These are phyloP conservation scores for Maccullochella peelii DNA, from an alignment of 2,113 vertebrate species.

Conservation along the genomic window DNA sequence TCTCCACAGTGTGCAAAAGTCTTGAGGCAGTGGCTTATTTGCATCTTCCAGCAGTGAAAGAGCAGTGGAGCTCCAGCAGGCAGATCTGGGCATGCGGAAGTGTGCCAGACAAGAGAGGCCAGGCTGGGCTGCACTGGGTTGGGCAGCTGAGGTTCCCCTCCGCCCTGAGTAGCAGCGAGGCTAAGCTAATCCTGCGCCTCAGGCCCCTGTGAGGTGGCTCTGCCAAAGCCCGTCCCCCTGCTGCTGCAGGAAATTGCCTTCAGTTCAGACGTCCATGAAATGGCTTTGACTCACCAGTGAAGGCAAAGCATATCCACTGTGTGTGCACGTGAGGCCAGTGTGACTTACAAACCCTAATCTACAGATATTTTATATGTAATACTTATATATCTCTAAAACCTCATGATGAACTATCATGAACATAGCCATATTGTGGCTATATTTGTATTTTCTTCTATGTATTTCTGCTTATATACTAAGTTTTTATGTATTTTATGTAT, in stretches of 20 bases:
- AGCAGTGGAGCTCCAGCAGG: conserved; percentile 55
- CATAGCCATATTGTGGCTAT: not conserved
- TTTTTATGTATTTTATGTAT: conserved; percentile 57
- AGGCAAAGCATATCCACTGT: conserved; percentile 30
- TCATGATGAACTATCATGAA: not conserved
- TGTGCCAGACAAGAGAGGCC: conserved; percentile 71
- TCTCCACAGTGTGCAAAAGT: conserved; percentile 39
- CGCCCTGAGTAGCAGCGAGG: conserved; percentile 75
- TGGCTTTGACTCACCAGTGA: conserved; percentile 56
- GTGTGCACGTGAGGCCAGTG: conserved; percentile 32
- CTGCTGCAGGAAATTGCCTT: conserved; percentile 87
- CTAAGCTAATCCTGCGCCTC: conserved; percentile 82
- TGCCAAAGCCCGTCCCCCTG: conserved; percentile 81
- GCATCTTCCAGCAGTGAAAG: conserved; percentile 61
- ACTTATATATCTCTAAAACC: not conserved
- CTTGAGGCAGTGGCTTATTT: conserved; percentile 61
- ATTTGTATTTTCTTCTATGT: not conserved
- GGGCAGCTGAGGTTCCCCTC: conserved; percentile 78
- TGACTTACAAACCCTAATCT: conserved; percentile 45
- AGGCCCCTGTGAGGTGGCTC: conserved; percentile 75
- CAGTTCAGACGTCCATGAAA: conserved; percentile 80
- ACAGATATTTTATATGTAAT: conserved; percentile 55
- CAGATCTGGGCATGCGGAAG: conserved; percentile 52
- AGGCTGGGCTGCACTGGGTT: conserved; percentile 63
- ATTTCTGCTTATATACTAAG: not conserved